A percentile compares a stretch with the other conserved stretches of the same genome.
phyloP scores from a whole-genome alignment of 1,140 invertebrate species.

The Leguminivora glycinivorella region DNA sequence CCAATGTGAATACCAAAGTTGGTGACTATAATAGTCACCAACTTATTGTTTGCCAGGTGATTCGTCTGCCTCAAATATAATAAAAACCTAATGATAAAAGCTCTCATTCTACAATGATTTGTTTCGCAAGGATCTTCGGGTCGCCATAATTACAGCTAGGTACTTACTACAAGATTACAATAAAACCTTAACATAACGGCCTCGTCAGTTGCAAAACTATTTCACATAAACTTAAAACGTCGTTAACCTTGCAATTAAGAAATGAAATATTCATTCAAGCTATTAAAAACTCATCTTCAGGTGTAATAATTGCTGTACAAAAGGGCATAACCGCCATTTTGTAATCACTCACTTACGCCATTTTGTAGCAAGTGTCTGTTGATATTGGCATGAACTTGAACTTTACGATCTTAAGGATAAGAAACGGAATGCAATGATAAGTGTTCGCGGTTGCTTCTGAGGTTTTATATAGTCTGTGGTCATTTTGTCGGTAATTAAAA shows the following conservation, averaged over 20 bases:
- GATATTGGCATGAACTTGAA: neutral
- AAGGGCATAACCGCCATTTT: neutral
- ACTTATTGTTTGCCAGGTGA: too few relatives aligned
- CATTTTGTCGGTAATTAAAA: neutral
- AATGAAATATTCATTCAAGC: slow-evolving; percentile 19
- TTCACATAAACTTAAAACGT: slow-evolving; percentile 26
- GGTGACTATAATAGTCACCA: too few relatives aligned
- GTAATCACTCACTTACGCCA: neutral
- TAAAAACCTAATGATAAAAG: too few relatives aligned
- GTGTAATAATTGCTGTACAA: neutral
- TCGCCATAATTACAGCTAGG: neutral
- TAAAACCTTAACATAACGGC: neutral
- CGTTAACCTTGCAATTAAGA: slow-evolving; percentile 26
- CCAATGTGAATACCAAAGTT: too few relatives aligned
- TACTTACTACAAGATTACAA: neutral
- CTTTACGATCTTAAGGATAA: neutral
- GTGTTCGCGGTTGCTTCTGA: neutral
- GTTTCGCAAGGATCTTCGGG: neutral
- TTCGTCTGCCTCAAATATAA: too few relatives aligned
- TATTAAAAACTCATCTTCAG: slow-evolving; percentile 24
- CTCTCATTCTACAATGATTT: neutral
- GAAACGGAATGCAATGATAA: neutral
- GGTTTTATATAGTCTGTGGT: neutral
- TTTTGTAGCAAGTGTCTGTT: neutral
- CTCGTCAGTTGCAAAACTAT: slow-evolving; percentile 7